Percentiles rank a stretch among this genome's conserved stretches.
Evolutionary conservation across 2,113 vertebrate species (phyloP).

Genomic region (Acanthochromis polyacanthus): DNA sequence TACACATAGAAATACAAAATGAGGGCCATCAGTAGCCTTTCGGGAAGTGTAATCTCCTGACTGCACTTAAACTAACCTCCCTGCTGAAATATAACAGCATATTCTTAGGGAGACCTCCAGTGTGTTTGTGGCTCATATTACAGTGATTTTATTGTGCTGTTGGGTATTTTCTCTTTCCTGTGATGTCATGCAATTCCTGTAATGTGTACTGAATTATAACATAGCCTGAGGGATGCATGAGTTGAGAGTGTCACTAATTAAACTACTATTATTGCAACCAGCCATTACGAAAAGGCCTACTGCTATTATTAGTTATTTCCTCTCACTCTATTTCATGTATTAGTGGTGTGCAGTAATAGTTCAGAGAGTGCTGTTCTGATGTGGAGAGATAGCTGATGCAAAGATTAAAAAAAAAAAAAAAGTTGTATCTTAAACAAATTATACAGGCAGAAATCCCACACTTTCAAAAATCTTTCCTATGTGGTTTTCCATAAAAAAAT

Average conservation of each 20-base stretch:
- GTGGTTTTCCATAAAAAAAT: too few relatives aligned
- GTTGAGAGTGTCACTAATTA: conserved; percentile 60
- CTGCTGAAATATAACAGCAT: conserved; percentile 37
- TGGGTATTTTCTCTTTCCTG: conserved; percentile 55
- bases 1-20: conserved; percentile 17
- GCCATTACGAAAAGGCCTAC: not conserved
- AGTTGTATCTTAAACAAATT: not conserved
- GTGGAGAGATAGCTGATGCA: not conserved
- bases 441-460: not conserved
- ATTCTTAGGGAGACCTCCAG: conserved; percentile 31
- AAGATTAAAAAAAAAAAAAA: not conserved
- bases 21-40: conserved; percentile 11
- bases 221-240: conserved; percentile 45
- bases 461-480: too few relatives aligned
- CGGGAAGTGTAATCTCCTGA: conserved; percentile 31
- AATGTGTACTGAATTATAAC: conserved; percentile 32
- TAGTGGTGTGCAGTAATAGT: conserved; percentile 21
- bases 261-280: conserved; percentile 49
- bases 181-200: conserved; percentile 66
- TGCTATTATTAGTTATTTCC: conserved; percentile 53
- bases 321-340: conserved; percentile 51
- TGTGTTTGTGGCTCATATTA: conserved; percentile 48
- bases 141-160: conserved; percentile 36
- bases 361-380: conserved; percentile 7
- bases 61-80: conserved; percentile 34